Evolutionary conservation across 2,888 invertebrate genomes (phyloP).

Genomic region (Syritta pipiens): DNA sequence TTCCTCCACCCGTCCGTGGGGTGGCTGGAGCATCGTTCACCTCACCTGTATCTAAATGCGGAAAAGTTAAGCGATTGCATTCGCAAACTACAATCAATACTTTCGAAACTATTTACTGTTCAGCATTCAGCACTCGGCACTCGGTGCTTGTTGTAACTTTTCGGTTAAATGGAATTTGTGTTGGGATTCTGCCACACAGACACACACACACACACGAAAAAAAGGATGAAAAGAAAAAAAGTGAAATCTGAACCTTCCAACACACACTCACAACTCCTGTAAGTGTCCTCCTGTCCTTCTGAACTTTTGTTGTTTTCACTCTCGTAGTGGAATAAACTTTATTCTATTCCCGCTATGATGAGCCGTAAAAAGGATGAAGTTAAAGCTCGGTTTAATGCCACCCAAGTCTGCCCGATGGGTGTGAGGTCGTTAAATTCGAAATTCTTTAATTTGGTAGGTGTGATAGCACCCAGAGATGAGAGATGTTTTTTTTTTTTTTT

Average conservation of each 20-base stretch:
- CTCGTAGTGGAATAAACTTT: background rate
- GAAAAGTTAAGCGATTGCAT: slow-evolving; percentile 62
- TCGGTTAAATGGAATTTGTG: slow-evolving; percentile 45
- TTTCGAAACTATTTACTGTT: slow-evolving; percentile 64
- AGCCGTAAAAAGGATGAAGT: slow-evolving; percentile 7
- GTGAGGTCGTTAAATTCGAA: no score
- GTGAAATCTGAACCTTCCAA: slow-evolving; percentile 55
- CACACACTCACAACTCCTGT: slow-evolving; percentile 32
- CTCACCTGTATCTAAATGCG: slow-evolving; percentile 55
- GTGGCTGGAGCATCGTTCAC: slow-evolving; percentile 8
- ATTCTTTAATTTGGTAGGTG: no score
- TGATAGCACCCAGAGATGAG: no score
- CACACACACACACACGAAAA: no score
- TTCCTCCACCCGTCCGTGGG: slow-evolving; percentile 12
- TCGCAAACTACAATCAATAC: slow-evolving; percentile 59
- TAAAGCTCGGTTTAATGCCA: background rate
- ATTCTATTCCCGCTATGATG: background rate
- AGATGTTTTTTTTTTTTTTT: no score
- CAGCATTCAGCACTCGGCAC: slow-evolving; percentile 39
- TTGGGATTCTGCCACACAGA: no score
- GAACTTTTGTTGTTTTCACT: background rate
- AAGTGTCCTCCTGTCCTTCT: background rate
- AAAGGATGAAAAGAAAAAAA: background rate
- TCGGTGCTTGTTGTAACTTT: slow-evolving; percentile 51
- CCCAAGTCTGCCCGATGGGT: no score